Conservation (phyloP, 1,140 invertebrate species). For the Camponotus pennsylvanicus region DNA sequence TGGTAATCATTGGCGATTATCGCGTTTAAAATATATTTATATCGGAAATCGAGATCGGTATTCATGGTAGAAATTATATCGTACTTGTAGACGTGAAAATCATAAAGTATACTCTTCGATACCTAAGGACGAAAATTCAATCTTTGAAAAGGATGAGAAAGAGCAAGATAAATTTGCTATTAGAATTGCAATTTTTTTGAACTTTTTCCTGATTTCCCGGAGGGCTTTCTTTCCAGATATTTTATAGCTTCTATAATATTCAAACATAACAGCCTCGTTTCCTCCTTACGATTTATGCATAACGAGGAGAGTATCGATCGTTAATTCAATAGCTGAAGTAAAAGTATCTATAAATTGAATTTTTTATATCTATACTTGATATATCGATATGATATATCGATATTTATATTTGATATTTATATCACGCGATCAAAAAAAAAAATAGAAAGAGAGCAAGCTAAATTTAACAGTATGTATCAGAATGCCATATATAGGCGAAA, state of each 20-base stretch:
- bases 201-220: conserved; percentile 5
- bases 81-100: not conserved
- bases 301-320: not conserved
- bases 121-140: not conserved
- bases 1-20: not conserved
- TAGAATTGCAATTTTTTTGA: not conserved
- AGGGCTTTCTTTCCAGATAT: not conserved
- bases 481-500: not conserved
- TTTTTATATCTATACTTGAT: no score
- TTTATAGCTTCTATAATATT: conserved; percentile 8
- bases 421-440: not conserved
- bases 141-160: not conserved
- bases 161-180: conserved; percentile 13
- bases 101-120: not conserved
- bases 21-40: not conserved
- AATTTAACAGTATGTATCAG: not conserved
- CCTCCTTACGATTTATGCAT: not conserved
- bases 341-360: not conserved
- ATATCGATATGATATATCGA: no score
- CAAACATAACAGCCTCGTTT: not conserved
- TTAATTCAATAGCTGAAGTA: conserved; percentile 2
- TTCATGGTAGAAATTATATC: not conserved
- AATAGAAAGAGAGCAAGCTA: not conserved
- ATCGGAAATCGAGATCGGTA: not conserved
- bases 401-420: not conserved